Evolutionary conservation across 1,140 invertebrate species (phyloP).

Genomic region (Brachionus angularis): DNA sequence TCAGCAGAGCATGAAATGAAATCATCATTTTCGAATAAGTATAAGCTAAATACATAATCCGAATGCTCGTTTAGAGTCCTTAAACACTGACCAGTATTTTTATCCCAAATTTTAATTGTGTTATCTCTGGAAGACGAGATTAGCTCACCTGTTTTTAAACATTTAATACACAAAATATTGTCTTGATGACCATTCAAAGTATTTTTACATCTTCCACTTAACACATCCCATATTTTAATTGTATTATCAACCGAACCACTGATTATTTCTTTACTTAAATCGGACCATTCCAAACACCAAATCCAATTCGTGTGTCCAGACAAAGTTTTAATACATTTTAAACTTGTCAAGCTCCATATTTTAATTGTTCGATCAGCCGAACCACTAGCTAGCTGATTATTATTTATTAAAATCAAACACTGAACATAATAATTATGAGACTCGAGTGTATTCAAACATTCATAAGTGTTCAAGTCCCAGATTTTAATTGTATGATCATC

Average conservation of each 20-base stretch:
- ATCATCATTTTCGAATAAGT: not conserved
- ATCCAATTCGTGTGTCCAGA: too few relatives aligned
- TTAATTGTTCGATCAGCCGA: not conserved
- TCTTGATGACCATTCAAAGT: not conserved
- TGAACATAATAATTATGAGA: too few relatives aligned
- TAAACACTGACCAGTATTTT: not conserved
- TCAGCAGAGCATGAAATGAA: too few relatives aligned
- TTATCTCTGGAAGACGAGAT: not conserved
- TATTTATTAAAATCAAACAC: too few relatives aligned
- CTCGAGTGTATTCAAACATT: too few relatives aligned
- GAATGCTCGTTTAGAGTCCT: not conserved
- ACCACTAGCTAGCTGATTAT: not conserved
- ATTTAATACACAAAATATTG: not conserved
- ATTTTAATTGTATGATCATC: slow-evolving; percentile 7
- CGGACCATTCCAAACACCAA: too few relatives aligned
- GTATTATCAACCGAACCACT: not conserved
- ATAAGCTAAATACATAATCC: not conserved
- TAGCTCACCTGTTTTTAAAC: not conserved
- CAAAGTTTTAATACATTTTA: too few relatives aligned
- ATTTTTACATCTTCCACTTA: not conserved
- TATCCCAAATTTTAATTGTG: not conserved
- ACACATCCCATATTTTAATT: not conserved
- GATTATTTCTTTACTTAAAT: not conserved
- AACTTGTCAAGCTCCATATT: not conserved
- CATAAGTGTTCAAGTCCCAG: not conserved